Conservation (phyloP, 2,113 vertebrate genomes). For the Sterrhoptilus dennistouni region DNA sequence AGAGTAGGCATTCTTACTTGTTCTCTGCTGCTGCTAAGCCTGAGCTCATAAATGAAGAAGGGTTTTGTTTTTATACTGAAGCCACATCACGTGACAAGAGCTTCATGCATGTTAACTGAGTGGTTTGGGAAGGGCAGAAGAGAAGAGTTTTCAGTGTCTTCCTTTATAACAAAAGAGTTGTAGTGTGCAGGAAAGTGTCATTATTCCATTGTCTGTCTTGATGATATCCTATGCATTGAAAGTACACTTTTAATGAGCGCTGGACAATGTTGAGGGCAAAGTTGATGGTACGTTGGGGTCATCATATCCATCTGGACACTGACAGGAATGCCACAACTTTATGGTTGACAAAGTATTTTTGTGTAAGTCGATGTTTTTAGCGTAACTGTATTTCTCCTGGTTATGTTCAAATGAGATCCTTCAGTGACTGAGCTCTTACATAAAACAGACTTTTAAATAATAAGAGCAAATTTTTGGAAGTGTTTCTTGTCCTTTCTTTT, state of each 20-base stretch:
- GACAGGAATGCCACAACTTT: not conserved
- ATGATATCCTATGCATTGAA: not conserved
- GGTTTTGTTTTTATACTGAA: not conserved
- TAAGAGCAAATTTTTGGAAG: not conserved
- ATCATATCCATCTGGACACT: not conserved
- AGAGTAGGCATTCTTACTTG: not conserved
- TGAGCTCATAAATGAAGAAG: not conserved
- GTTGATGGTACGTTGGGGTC: not conserved
- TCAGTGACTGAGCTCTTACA: not conserved
- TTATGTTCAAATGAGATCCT: not conserved
- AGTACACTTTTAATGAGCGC: not conserved
- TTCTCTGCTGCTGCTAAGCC: not conserved
- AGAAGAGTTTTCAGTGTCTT: not conserved
- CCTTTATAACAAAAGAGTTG: not conserved
- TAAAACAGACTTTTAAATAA: not conserved
- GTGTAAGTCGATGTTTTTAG: not conserved
- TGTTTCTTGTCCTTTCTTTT: not conserved
- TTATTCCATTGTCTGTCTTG: not conserved
- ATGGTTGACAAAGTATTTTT: not conserved
- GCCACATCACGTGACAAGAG: not conserved
- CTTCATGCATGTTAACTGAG: fast-evolving
- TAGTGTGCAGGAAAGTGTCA: not conserved
- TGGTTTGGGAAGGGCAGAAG: not conserved
- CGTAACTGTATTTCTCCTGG: not conserved
- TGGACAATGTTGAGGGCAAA: not conserved